Base-by-base conservation (phyloP, 2,888 invertebrate genomes). In the Caenorhabditis becei region DNA sequence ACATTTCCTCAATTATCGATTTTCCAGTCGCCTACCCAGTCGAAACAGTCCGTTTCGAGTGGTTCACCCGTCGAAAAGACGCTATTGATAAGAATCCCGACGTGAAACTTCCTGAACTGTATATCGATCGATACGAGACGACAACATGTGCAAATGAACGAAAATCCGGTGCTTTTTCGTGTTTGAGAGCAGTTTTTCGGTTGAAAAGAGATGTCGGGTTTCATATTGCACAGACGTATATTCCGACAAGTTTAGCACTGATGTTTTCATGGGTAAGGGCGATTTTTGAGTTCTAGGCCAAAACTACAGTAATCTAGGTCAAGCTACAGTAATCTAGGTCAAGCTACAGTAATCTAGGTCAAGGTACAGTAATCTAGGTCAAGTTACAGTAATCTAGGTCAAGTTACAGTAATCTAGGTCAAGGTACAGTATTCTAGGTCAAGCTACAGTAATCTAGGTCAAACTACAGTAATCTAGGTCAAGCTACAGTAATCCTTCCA, bases 1-100 rank as follows among this genome's bases (percentile, higher is more conserved):
- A n/a, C n/a, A n/a, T n/a, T n/a, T 28, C 51, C 14, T 16, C 44
- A 11, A 14, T 24, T 47, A 37, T 23, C 41, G 11, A 10, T n/a
- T 47, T 87, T 90, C 35, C 53, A 90, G 90, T 91, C 63, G 91
- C 91, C 47, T 91, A 91, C 63, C 90, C 91, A 1, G 77, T 89
- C 11, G 89, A 90, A 63, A 88, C 89, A 7, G 90, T 91, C 8
- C 88, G 89, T 1, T 91, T 91, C 62, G 90, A 91, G 62, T 91
- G 91, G 91, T 91, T 91, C 81, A 88, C 88, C 4, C 72, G 85
- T 2, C 87, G 88, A 65, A 75, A 83, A 32, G 86, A 90, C 61
- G 90, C 91, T 0, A 89, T 91, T 35, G 89, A 89, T 72, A 90
- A 91, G 61, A 91, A 91, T 71, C 91, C 90, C 3, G 89, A 91